phyloP scores from a whole-genome alignment of 2,888 invertebrate species.

The Stomorhina lunata region DNA sequence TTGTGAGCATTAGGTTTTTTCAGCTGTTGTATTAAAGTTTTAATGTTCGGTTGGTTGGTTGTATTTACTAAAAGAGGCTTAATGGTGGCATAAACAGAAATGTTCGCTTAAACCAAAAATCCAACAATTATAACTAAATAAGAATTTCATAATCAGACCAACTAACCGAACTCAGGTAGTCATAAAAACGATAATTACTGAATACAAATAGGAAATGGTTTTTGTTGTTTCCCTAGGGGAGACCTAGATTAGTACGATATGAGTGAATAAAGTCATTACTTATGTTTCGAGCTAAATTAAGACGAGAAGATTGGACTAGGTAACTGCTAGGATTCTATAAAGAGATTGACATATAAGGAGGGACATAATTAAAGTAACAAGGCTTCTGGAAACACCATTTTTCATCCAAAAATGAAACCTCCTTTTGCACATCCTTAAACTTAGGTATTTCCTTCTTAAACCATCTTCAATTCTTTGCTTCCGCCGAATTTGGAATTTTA shows the following conservation, averaged over 20 bases:
- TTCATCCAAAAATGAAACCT: too few relatives aligned
- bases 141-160: background rate
- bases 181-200: background rate
- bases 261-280: background rate
- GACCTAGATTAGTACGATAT: background rate
- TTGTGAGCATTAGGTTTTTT: background rate
- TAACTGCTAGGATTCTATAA: too few relatives aligned
- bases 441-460: too few relatives aligned
- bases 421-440: too few relatives aligned
- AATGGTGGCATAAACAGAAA: background rate
- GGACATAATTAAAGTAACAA: too few relatives aligned
- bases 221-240: background rate
- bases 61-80: too few relatives aligned
- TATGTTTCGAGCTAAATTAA: too few relatives aligned
- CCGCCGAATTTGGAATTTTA: too few relatives aligned
- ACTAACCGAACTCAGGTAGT: background rate
- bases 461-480: too few relatives aligned
- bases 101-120: background rate
- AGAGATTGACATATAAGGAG: too few relatives aligned
- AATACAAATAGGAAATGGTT: constrained; percentile 11
- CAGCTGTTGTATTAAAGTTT: background rate
- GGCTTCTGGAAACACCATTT: too few relatives aligned
- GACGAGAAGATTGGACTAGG: too few relatives aligned
- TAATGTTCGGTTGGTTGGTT: constrained; percentile 31
- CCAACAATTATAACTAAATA: background rate